Evolutionary conservation across 2,888 invertebrate genomes (phyloP).

Genomic region (Chydorus sphaericus): DNA sequence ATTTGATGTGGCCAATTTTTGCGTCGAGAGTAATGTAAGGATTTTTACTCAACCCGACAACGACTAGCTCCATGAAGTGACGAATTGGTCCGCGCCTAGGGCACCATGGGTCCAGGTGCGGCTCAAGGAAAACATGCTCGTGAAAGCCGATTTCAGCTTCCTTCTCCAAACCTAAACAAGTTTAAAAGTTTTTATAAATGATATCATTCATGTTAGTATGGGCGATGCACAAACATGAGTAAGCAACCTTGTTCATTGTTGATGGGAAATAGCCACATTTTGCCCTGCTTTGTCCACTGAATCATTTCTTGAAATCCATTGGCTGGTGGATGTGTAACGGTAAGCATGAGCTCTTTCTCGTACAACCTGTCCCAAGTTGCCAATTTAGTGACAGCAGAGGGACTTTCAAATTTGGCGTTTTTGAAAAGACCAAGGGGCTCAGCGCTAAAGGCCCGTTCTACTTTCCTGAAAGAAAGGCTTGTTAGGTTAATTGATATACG

Average conservation of each 20-base stretch:
- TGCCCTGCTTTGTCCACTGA: conserved; percentile 83
- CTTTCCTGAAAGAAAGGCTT: not conserved
- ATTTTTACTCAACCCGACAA: conserved; percentile 85
- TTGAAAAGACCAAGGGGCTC: not conserved
- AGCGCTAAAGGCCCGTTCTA: not conserved
- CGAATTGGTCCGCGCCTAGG: conserved; percentile 77
- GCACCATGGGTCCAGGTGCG: conserved; percentile 73
- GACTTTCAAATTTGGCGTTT: not conserved
- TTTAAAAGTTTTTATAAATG: not conserved
- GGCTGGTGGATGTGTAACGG: conserved; percentile 53
- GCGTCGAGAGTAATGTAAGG: conserved; percentile 73
- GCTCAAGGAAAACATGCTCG: conserved; percentile 86
- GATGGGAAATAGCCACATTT: conserved; percentile 92
- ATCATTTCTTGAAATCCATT: conserved; percentile 91
- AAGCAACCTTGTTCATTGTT: conserved; percentile 81
- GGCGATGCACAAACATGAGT: not conserved
- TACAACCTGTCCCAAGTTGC: conserved; percentile 52
- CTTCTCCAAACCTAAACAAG: conserved; percentile 29
- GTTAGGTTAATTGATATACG: not conserved
- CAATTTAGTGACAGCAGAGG: not conserved
- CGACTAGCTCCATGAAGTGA: conserved; percentile 95
- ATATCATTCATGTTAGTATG: not conserved
- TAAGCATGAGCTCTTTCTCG: conserved; percentile 47
- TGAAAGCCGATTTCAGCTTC: conserved; percentile 58
- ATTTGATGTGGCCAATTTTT: conserved; percentile 74